phyloP scores from a whole-genome alignment of 1,140 invertebrate genomes.

The Scaptomyza pallida region DNA sequence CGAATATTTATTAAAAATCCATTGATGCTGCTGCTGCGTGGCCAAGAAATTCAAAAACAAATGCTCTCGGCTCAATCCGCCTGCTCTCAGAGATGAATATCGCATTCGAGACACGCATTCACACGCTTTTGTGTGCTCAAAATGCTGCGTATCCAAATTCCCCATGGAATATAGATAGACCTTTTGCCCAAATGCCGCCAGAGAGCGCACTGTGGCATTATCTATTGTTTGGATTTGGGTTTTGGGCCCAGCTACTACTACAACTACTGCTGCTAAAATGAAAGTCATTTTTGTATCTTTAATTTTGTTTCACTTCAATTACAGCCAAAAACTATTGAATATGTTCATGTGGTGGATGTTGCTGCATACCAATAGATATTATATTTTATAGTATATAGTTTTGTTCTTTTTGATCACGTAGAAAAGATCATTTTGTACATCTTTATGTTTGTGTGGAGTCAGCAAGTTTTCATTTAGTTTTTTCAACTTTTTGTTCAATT shows the following conservation, averaged over 20 bases:
- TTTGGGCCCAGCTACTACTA: constrained; percentile 1
- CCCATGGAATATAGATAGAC: constrained; percentile 23
- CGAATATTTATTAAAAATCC: constrained; percentile 76
- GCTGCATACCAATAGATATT: not conserved
- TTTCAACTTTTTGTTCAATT: constrained; percentile 31
- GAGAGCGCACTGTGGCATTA: constrained; percentile 45
- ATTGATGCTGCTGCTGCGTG: constrained; percentile 72
- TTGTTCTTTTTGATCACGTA: constrained; percentile 20
- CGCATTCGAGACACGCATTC: constrained; percentile 74
- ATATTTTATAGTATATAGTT: not conserved
- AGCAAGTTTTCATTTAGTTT: constrained; percentile 44
- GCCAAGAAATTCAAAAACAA: constrained; percentile 14
- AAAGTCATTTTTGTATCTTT: constrained; percentile 80
- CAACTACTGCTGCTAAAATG: constrained; percentile 69
- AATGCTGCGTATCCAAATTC: constrained; percentile 80
- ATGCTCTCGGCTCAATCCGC: not conserved
- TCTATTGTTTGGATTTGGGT: constrained; percentile 48
- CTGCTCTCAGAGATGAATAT: constrained; percentile 66
- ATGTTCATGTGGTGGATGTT: not conserved
- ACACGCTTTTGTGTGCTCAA: constrained; percentile 69
- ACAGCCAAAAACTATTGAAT: constrained; percentile 42
- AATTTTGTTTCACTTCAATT: constrained; percentile 63
- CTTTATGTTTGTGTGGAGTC: constrained; percentile 12
- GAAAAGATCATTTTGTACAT: constrained; percentile 15
- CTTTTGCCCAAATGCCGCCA: not conserved